Evolutionary conservation across 2,888 invertebrate genomes (phyloP).

Genomic region (Papilio elwesi): DNA sequence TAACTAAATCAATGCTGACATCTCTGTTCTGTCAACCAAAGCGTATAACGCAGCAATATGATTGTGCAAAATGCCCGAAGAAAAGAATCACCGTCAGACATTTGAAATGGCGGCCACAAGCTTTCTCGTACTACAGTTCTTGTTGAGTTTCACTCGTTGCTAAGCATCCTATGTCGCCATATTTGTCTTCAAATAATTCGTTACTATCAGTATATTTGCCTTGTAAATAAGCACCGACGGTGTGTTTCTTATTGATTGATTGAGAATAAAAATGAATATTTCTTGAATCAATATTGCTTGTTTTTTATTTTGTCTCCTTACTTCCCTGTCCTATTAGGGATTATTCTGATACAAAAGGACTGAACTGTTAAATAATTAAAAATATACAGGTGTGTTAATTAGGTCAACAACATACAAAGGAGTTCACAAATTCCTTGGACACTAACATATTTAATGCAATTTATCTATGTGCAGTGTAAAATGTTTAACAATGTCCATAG

Average conservation of each 20-base stretch:
- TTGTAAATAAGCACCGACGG: conserved; percentile 81
- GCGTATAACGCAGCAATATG: conserved; percentile 66
- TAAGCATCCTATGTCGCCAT: conserved; percentile 58
- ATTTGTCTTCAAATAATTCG: conserved; percentile 65
- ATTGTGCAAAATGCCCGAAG: conserved; percentile 49
- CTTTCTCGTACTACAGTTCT: conserved; percentile 55
- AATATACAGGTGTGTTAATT: neutral
- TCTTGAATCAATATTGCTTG: conserved; percentile 72
- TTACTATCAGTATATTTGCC: conserved; percentile 57
- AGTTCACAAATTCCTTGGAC: too few relatives aligned
- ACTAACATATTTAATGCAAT: neutral
- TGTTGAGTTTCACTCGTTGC: conserved; percentile 61
- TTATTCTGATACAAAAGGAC: neutral
- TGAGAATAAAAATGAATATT: conserved; percentile 81
- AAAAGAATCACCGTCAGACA: conserved; percentile 39
- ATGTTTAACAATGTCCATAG: too few relatives aligned
- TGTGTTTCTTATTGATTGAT: conserved; percentile 76
- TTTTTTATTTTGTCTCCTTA: conserved; percentile 59
- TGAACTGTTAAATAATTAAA: too few relatives aligned
- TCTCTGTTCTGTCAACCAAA: conserved; percentile 48
- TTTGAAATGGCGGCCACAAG: conserved; percentile 52
- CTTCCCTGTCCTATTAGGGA: too few relatives aligned
- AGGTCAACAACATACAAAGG: neutral
- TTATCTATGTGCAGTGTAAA: too few relatives aligned
- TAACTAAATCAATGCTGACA: conserved; percentile 44